Conservation (phyloP, 2,888 invertebrate genomes). For the Euphydryas editha region DNA sequence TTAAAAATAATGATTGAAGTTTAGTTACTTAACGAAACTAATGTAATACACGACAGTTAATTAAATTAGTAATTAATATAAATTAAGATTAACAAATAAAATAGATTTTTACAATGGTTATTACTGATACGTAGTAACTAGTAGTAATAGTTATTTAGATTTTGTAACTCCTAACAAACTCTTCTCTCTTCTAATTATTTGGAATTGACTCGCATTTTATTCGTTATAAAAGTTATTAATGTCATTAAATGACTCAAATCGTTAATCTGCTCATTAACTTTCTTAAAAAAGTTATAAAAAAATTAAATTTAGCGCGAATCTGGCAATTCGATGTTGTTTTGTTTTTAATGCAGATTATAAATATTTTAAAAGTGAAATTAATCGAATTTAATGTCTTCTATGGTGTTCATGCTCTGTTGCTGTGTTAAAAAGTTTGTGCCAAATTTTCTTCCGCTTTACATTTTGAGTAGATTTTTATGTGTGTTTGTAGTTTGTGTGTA, state of each 20-base stretch:
- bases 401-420: constrained; percentile 24
- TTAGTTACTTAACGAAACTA: too few species aligned
- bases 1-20: neutral
- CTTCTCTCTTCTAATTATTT: neutral
- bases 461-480: constrained; percentile 11
- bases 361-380: constrained; percentile 6
- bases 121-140: neutral
- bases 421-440: constrained; percentile 38
- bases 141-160: neutral
- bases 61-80: neutral
- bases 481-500: constrained; percentile 12
- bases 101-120: neutral
- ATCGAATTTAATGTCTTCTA: constrained; percentile 16
- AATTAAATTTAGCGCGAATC: neutral
- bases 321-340: neutral
- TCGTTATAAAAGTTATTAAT: neutral
- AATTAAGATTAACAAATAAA: neutral
- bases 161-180: neutral
- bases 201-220: constrained; percentile 3
- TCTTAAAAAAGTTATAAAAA: too few species aligned
- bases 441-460: constrained; percentile 45
- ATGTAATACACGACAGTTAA: neutral
- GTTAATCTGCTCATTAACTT: too few species aligned
- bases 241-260: neutral
- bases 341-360: constrained; percentile 10